Percentiles rank a stretch among this genome's conserved stretches.
Evolutionary conservation across 2,113 vertebrate species (phyloP).

Genomic region (Craseonycteris thonglongyai): DNA sequence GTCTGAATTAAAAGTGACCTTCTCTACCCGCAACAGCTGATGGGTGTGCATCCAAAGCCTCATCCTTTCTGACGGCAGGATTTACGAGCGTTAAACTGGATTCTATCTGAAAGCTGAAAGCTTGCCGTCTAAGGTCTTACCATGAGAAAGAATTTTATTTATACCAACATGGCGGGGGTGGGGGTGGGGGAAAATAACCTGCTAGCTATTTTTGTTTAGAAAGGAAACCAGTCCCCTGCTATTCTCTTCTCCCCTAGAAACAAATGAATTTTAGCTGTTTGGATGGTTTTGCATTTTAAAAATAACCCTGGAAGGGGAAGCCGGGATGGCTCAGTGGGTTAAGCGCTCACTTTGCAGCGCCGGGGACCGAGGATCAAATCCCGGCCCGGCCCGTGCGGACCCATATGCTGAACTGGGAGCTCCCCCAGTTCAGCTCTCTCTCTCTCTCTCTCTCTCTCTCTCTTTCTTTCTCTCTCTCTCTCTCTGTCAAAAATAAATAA

Average conservation of each 20-base stretch:
- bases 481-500: too few relatives aligned
- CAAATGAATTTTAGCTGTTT: background rate
- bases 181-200: background rate
- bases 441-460: too few relatives aligned
- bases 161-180: background rate
- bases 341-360: too few relatives aligned
- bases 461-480: too few relatives aligned
- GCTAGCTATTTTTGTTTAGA: conserved; percentile 37
- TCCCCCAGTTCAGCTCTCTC: too few relatives aligned
- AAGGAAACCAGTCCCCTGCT: background rate
- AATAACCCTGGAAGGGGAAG: background rate
- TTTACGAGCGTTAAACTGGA: background rate
- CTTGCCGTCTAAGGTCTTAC: background rate
- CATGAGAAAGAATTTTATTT: conserved; percentile 39
- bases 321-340: too few relatives aligned
- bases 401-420: too few relatives aligned
- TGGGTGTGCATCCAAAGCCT: background rate
- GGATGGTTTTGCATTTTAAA: conserved; percentile 10
- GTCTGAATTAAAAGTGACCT: background rate
- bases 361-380: too few relatives aligned
- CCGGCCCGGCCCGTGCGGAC: too few relatives aligned
- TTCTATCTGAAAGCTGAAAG: background rate
- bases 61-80: background rate
- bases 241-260: background rate
- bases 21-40: accelerated